These are phyloP conservation scores for Maconellicoccus hirsutus DNA, from an alignment of 1,140 invertebrate species.

Conservation along the genomic window DNA sequence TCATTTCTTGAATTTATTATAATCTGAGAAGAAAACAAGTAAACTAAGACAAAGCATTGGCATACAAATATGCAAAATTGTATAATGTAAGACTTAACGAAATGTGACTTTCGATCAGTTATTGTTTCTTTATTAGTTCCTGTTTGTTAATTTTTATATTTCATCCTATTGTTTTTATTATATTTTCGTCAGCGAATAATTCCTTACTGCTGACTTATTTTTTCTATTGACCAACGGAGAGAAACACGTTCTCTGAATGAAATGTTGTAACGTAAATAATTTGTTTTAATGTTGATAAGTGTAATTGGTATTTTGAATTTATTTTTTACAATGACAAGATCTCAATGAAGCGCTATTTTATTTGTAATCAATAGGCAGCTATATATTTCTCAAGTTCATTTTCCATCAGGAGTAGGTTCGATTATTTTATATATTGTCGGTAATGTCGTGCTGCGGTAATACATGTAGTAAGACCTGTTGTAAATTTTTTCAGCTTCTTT, in stretches of 20 bases:
- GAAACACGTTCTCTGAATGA: not conserved
- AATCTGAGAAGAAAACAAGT: not conserved
- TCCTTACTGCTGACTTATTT: not conserved
- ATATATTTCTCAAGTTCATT: not conserved
- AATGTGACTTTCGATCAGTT: not conserved
- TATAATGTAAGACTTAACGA: not conserved
- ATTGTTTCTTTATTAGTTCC: not conserved
- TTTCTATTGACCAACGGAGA: not conserved
- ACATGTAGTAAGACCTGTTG: not conserved
- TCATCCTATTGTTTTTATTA: not conserved
- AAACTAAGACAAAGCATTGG: not conserved
- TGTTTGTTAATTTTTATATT: conserved; percentile 3
- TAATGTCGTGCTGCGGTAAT: not conserved
- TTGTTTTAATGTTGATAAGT: not conserved
- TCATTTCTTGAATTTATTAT: not conserved
- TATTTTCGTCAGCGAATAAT: not conserved
- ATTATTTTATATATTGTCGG: not conserved
- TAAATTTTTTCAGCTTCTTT: not conserved
- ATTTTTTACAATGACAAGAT: not conserved
- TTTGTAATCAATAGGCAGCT: not conserved
- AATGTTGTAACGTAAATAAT: not conserved
- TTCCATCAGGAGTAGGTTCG: not conserved
- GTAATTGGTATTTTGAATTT: not conserved
- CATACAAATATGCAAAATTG: not conserved
- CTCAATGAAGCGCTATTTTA: not conserved